Percentiles rank a stretch among this genome's conserved stretches.
Conservation (phyloP, 2,888 invertebrate species). For the Epicampocera succincta region DNA sequence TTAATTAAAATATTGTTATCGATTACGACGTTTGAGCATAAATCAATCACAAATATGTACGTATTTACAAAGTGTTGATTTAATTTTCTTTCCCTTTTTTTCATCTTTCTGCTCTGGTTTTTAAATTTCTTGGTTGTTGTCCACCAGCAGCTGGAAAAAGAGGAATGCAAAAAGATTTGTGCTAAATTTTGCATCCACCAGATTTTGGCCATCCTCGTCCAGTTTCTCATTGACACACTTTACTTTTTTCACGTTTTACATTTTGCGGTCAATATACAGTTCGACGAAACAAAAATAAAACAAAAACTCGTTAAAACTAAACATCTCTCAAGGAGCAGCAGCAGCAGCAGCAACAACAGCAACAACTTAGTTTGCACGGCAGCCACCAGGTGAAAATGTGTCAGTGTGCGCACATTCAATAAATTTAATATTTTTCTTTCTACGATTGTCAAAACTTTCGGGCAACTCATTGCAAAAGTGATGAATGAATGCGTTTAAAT, state of each 20-base stretch:
- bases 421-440: conserved; percentile 15
- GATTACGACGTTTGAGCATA: conserved; percentile 1
- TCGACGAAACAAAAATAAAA: conserved; percentile 3
- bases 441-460: background rate
- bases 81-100: conserved; percentile 4
- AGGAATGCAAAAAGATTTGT: conserved; percentile 13
- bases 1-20: conserved; percentile 16
- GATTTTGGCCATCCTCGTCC: conserved; percentile 42
- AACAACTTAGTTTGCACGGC: conserved; percentile 5
- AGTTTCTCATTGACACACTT: conserved; percentile 62
- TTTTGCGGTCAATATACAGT: conserved; percentile 59
- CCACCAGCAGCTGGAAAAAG: background rate
- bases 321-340: conserved; percentile 5
- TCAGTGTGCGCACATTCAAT: conserved; percentile 40
- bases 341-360: background rate
- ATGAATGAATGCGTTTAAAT: too few relatives aligned
- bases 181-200: conserved; percentile 40
- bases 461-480: background rate
- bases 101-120: background rate
- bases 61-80: background rate
- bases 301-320: conserved; percentile 32
- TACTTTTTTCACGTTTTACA: conserved; percentile 46
- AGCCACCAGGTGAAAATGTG: conserved; percentile 34
- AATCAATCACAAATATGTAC: too few relatives aligned
- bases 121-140: conserved; percentile 18